phyloP scores from a whole-genome alignment of 2,113 vertebrate species.

The Phrynosoma blainvillii region DNA sequence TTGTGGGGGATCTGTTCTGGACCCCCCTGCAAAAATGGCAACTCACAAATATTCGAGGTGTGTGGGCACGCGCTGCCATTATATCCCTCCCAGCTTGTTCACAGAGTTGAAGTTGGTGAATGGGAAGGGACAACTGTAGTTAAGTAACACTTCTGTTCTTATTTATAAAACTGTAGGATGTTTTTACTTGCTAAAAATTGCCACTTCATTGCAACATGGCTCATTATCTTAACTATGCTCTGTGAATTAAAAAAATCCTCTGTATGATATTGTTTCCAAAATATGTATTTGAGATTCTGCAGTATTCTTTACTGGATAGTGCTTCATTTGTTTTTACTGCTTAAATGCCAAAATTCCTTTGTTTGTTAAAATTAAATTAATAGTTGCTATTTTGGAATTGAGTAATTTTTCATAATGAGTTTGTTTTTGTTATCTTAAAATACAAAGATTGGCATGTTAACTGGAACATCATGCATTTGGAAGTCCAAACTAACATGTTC shows the following conservation, averaged over 20 bases:
- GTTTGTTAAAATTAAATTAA: slow-evolving; percentile 30
- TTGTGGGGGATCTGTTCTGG: too few species aligned
- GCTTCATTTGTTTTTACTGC: slow-evolving; percentile 36
- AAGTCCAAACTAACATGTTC: slow-evolving; percentile 32
- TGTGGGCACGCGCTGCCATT: too few species aligned
- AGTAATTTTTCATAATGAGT: slow-evolving; percentile 25
- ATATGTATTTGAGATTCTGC: background rate
- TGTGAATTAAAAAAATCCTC: slow-evolving; percentile 11
- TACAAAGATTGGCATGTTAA: slow-evolving; percentile 7
- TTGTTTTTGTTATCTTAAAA: slow-evolving; percentile 47
- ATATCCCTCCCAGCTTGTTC: too few species aligned
- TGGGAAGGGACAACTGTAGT: background rate
- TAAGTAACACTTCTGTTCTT: slow-evolving; percentile 25
- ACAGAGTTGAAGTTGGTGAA: too few species aligned
- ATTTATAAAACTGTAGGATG: slow-evolving; percentile 38
- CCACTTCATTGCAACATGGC: slow-evolving; percentile 37
- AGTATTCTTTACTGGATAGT: slow-evolving; percentile 28
- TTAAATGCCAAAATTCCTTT: slow-evolving; percentile 44
- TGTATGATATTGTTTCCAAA: slow-evolving; percentile 32
- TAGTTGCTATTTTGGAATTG: slow-evolving; percentile 28
- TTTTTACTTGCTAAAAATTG: slow-evolving; percentile 27
- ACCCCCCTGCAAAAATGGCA: too few species aligned
- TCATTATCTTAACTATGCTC: slow-evolving; percentile 39
- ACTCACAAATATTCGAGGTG: too few species aligned
- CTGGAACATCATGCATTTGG: slow-evolving; percentile 20